phyloP scores from a whole-genome alignment of 2,797 vertebrate species.

The Halcyon chelicuti region DNA sequence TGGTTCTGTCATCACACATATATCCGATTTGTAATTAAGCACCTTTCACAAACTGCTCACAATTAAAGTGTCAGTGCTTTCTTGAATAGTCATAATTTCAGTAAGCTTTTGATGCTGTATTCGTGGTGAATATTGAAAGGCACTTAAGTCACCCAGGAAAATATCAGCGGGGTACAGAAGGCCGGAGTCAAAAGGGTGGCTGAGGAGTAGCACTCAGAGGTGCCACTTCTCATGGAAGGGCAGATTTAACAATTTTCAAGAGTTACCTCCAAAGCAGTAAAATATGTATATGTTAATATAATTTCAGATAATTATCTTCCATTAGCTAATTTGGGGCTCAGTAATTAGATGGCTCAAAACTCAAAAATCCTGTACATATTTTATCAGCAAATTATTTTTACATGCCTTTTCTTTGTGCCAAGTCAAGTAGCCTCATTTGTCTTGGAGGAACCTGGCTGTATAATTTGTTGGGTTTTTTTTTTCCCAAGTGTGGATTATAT shows the following conservation, averaged over 20 bases:
- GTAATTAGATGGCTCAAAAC: neutral
- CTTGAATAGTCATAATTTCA: slow-evolving; percentile 44
- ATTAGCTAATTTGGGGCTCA: neutral
- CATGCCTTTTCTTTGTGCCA: neutral
- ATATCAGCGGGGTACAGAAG: neutral
- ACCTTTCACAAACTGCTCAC: slow-evolving; percentile 24
- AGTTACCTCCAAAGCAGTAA: neutral
- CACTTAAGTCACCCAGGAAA: neutral
- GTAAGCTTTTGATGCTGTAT: slow-evolving; percentile 10
- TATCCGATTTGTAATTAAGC: slow-evolving; percentile 35
- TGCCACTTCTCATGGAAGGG: neutral
- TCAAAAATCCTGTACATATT: neutral
- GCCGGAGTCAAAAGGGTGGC: neutral
- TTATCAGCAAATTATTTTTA: neutral
- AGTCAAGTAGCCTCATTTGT: neutral
- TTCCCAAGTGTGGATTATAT: neutral
- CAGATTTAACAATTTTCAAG: neutral
- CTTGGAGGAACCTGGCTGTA: neutral
- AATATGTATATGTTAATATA: neutral
- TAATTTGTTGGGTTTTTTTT: neutral
- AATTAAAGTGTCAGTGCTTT: slow-evolving; percentile 21
- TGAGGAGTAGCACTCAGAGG: neutral
- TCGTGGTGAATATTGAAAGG: neutral
- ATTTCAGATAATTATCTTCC: neutral
- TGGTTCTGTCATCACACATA: neutral